Evolutionary conservation across 2,113 vertebrate species (phyloP), one percentile per base, ranked within the genome.

Genomic region (Willisornis vidua): DNA sequence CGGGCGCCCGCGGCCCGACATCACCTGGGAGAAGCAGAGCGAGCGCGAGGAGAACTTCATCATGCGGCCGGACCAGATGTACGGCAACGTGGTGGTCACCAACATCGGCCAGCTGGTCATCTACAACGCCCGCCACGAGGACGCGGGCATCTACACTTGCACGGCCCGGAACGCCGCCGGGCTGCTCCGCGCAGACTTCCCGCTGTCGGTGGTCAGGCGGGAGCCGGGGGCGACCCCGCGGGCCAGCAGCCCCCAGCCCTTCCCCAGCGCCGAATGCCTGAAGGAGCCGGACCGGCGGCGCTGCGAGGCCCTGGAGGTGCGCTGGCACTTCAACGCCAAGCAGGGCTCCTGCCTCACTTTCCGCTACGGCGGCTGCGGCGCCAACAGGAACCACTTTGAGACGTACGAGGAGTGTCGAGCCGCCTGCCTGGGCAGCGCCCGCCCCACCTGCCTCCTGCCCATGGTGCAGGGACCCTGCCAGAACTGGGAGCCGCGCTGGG

Each of bases 1-100:
- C 3, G 99, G 99, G 5, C 97, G 97, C 25, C 99, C 99, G 0
- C 98, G 97, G 28, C 99, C 99, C 0, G 98, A 99, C 45, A 98
- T 99, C 80, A 99, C 99, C 28, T 99, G 99, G 99, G 99, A 99
- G 97, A 99, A 99, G 93, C 99, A 99, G 96, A 99, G 98, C 6
- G 99, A 99, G 29, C 97, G 97, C 10, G 98, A 95, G 4, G 98
- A 99, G 63, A 98, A 98, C 46, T 98, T 99, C 57, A 98, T 99
- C 91, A 99, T 99, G 99, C 97, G 98, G 73, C 99, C 99, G 0
- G 99, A 99, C 96, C 99, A 99, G 97, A 99, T 99, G 99, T 99
- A 99, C 2, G 99, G 99, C 86, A 99, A 99, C 2, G 98, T 99
- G 73, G 99, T 99, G 14, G 99, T 99, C 88, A 99, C 99, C 85